Evolutionary conservation across 2,888 invertebrate species (phyloP).

Genomic region (Caenorhabditis drosophilae): DNA sequence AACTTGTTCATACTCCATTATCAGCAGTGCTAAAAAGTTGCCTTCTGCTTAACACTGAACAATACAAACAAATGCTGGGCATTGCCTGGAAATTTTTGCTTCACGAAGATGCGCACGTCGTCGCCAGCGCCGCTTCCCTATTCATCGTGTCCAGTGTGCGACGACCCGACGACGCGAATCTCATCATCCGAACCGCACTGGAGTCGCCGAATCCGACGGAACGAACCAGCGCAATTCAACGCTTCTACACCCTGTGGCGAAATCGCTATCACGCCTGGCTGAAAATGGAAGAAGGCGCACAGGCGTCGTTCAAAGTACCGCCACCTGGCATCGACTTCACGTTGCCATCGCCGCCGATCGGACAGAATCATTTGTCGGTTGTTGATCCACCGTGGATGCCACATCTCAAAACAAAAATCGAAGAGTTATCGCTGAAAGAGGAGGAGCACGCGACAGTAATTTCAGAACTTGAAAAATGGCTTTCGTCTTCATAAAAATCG

Average conservation of each 20-base stretch:
- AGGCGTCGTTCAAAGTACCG: constrained; percentile 90
- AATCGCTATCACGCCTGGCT: constrained; percentile 98
- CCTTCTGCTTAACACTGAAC: constrained; percentile 78
- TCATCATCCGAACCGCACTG: constrained; percentile 86
- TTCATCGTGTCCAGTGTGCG: constrained; percentile 92
- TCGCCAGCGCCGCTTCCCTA: constrained; percentile 78
- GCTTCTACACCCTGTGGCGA: constrained; percentile 94
- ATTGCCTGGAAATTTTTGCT: constrained; percentile 93
- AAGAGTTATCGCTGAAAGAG: constrained; percentile 97
- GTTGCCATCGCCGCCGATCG: constrained; percentile 96
- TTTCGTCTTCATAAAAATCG: not conserved
- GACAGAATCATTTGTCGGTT: constrained; percentile 76
- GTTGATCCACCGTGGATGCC: constrained; percentile 97
- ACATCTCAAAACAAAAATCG: constrained; percentile 94
- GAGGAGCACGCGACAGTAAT: constrained; percentile 76
- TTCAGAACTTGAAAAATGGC: not conserved
- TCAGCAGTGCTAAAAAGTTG: constrained; percentile 87
- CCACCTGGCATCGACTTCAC: constrained; percentile 99
- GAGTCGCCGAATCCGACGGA: constrained; percentile 83
- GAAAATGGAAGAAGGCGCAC: constrained; percentile 96
- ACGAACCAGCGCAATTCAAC: constrained; percentile 80
- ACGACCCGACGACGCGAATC: constrained; percentile 85
- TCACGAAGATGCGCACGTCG: constrained; percentile 80
- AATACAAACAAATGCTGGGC: constrained; percentile 79
- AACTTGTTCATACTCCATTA: constrained; percentile 82